These are phyloP conservation scores for Labeo calbasu DNA, from an alignment of 2,797 vertebrate genomes.

Conservation along the genomic window DNA sequence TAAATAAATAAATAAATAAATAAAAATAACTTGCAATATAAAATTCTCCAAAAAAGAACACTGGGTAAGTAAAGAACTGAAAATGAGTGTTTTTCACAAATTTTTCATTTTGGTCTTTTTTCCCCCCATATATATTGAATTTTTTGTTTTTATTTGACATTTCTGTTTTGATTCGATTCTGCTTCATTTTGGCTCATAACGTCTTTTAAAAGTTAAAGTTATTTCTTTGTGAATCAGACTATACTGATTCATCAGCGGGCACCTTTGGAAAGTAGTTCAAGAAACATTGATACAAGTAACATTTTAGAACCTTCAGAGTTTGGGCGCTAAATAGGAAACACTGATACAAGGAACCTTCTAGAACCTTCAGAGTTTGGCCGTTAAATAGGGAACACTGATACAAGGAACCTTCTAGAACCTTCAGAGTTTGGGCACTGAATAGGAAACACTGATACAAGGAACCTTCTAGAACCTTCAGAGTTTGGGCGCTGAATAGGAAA, in stretches of 20 bases:
- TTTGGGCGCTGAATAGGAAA: no score
- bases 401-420: no score
- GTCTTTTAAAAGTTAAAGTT: neutral
- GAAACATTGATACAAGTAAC: neutral
- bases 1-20: no score
- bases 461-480: no score
- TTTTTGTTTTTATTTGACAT: neutral
- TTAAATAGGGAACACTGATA: no score
- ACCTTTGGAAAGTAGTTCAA: neutral
- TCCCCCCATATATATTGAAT: neutral
- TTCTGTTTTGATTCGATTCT: neutral
- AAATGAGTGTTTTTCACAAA: neutral
- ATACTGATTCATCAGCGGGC: neutral
- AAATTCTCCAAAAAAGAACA: neutral
- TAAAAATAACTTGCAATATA: neutral
- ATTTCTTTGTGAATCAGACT: neutral
- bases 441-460: no score
- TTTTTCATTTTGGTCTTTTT: neutral
- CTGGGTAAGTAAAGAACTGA: neutral
- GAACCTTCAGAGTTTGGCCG: no score
- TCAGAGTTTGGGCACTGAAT: no score
- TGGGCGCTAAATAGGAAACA: no score
- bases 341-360: no score
- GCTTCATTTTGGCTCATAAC: neutral
- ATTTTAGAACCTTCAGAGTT: neutral